These are phyloP conservation scores for Orthosia incerta DNA, from an alignment of 2,888 invertebrate genomes.

Conservation along the genomic window DNA sequence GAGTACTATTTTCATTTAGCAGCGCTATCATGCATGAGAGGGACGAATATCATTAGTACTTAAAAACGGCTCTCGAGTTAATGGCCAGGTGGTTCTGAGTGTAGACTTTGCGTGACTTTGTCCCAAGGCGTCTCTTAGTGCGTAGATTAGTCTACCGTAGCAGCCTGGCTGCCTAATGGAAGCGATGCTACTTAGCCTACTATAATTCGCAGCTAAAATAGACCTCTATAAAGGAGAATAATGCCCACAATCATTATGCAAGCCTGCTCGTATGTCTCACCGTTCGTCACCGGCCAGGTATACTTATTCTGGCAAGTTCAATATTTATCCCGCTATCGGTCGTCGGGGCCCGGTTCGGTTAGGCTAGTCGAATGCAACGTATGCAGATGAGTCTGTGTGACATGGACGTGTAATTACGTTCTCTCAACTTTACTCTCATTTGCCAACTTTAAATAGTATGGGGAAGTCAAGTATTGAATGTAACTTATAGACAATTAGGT, in stretches of 20 bases:
- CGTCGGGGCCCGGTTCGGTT: conserved; percentile 16
- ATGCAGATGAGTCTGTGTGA: conserved; percentile 49
- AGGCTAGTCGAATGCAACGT: conserved; percentile 27
- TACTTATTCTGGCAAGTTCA: conserved; percentile 40
- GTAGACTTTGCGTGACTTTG: background rate
- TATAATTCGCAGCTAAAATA: background rate
- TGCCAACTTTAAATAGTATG: background rate
- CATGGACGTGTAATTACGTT: conserved; percentile 24
- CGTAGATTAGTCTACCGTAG: background rate
- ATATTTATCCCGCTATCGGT: conserved; percentile 45
- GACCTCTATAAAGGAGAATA: background rate
- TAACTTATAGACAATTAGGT: background rate
- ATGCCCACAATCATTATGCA: conserved; percentile 10
- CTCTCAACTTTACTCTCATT: conserved; percentile 10
- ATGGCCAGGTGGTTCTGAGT: no score
- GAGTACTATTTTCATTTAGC: no score
- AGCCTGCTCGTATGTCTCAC: conserved; percentile 9
- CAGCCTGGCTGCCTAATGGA: background rate
- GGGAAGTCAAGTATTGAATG: no score
- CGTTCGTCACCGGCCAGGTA: conserved; percentile 11
- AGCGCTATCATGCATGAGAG: no score
- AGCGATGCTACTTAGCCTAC: background rate
- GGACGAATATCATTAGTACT: no score
- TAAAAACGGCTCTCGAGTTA: no score
- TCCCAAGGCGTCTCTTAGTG: background rate